These are phyloP conservation scores for Zaprionus kolodkinae DNA, from an alignment of 1,140 invertebrate genomes.

Conservation along the genomic window DNA sequence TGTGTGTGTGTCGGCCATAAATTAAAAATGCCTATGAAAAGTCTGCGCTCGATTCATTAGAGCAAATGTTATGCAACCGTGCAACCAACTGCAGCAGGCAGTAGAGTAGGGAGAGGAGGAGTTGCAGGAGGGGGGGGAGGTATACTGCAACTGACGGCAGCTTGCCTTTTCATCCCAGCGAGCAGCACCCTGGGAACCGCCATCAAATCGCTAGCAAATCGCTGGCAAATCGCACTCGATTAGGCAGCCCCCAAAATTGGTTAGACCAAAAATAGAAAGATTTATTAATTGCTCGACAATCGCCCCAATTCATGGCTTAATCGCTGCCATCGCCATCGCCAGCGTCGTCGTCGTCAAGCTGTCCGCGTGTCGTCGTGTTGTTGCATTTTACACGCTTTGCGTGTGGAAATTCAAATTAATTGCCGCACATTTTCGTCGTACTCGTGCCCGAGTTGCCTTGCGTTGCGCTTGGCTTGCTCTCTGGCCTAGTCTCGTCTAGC, in stretches of 20 bases:
- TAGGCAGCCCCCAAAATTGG: slow-evolving; percentile 39
- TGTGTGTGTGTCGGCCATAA: slow-evolving; percentile 53
- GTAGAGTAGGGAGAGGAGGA: neutral
- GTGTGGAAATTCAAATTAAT: slow-evolving; percentile 82
- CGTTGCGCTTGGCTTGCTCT: slow-evolving; percentile 66
- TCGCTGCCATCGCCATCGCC: slow-evolving; percentile 29
- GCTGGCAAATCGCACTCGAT: slow-evolving; percentile 65
- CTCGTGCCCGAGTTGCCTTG: slow-evolving; percentile 37
- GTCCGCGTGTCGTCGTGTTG: slow-evolving; percentile 39
- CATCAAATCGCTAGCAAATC: slow-evolving; percentile 50
- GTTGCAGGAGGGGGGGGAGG: too few species aligned
- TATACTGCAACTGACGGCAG: slow-evolving; percentile 16
- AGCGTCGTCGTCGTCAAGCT: slow-evolving; percentile 21
- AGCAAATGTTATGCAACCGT: slow-evolving; percentile 63
- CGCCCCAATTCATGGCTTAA: slow-evolving; percentile 60
- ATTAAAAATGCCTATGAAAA: slow-evolving; percentile 36
- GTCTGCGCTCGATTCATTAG: slow-evolving; percentile 61
- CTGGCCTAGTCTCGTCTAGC: slow-evolving; percentile 49
- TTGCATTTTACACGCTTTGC: slow-evolving; percentile 79
- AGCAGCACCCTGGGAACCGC: slow-evolving; percentile 71
- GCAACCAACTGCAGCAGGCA: slow-evolving; percentile 22
- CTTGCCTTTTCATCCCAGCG: slow-evolving; percentile 54
- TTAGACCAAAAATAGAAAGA: slow-evolving; percentile 41
- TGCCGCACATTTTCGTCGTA: slow-evolving; percentile 65
- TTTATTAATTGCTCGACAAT: slow-evolving; percentile 74